phyloP scores from a whole-genome alignment of 2,888 invertebrate genomes.

The Habroteleia sp. region DNA sequence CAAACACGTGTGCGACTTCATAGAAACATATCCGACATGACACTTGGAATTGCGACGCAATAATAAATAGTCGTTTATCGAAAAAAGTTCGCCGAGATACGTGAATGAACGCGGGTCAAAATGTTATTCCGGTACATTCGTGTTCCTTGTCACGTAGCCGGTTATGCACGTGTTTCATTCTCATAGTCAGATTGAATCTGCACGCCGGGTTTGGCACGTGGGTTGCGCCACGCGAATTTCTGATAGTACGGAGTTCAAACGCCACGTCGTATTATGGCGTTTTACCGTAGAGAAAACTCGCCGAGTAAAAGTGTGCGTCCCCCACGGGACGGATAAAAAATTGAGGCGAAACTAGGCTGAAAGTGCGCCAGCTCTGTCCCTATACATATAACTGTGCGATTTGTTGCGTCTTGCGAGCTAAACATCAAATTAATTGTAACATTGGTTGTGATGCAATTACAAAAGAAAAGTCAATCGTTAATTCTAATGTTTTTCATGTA shows the following conservation, averaged over 20 bases:
- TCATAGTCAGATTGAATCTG: conserved; percentile 33
- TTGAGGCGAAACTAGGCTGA: conserved; percentile 37
- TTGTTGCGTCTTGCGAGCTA: conserved; percentile 24
- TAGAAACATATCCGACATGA: conserved; percentile 42
- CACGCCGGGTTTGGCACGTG: conserved; percentile 31
- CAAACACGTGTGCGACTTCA: conserved; percentile 34
- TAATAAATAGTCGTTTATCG: conserved; percentile 25
- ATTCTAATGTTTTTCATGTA: too few relatives aligned
- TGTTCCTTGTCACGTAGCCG: conserved; percentile 20
- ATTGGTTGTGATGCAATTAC: conserved; percentile 1
- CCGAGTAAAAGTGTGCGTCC: conserved; percentile 35
- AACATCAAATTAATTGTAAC: conserved; percentile 5
- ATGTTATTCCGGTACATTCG: conserved; percentile 18
- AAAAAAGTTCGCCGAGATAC: conserved; percentile 20
- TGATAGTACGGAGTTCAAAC: conserved; percentile 20
- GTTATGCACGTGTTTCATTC: conserved; percentile 22
- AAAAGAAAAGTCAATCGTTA: neutral
- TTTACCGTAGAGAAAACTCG: conserved; percentile 7
- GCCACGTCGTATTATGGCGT: conserved; percentile 14
- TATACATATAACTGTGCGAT: conserved; percentile 5
- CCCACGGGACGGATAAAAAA: conserved; percentile 22
- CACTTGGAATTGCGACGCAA: conserved; percentile 27
- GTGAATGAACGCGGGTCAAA: conserved; percentile 27
- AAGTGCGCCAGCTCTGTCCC: conserved; percentile 31
- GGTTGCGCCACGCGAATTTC: conserved; percentile 46